Evolutionary conservation across 2,113 vertebrate genomes (phyloP).

Genomic region (Phyllopteryx taeniolatus): DNA sequence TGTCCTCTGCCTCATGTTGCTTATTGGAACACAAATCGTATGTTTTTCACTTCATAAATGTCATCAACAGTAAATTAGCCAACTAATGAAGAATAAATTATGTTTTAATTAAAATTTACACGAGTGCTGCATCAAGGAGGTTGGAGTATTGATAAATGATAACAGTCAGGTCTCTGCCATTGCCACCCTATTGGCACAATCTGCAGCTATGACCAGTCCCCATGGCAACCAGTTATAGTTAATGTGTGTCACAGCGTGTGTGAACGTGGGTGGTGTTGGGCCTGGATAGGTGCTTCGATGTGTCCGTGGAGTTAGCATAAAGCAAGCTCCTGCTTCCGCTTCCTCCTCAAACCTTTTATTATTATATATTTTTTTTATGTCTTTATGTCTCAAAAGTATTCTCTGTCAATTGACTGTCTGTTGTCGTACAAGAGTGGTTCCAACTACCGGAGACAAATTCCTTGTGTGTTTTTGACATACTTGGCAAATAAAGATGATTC

Average conservation of each 20-base stretch:
- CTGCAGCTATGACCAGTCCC: slow-evolving; percentile 79
- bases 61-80: neutral
- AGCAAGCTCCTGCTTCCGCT: neutral
- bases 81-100: neutral
- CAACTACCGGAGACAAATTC: no score
- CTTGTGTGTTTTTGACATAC: no score
- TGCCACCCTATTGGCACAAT: slow-evolving; percentile 74
- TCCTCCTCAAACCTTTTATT: neutral
- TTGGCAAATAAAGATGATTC: no score
- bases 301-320: neutral
- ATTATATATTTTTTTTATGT: no score
- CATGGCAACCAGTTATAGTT: slow-evolving; percentile 70
- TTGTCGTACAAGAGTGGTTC: no score
- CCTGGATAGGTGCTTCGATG: neutral
- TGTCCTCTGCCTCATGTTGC: neutral
- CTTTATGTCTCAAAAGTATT: no score
- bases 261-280: neutral
- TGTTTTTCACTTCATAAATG: neutral
- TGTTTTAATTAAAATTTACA: neutral
- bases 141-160: slow-evolving; percentile 84
- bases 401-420: no score
- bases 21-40: neutral
- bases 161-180: slow-evolving; percentile 80
- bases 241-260: neutral
- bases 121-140: neutral